Conservation (phyloP, 23 tunicate genomes). For the Styela plicata region DNA sequence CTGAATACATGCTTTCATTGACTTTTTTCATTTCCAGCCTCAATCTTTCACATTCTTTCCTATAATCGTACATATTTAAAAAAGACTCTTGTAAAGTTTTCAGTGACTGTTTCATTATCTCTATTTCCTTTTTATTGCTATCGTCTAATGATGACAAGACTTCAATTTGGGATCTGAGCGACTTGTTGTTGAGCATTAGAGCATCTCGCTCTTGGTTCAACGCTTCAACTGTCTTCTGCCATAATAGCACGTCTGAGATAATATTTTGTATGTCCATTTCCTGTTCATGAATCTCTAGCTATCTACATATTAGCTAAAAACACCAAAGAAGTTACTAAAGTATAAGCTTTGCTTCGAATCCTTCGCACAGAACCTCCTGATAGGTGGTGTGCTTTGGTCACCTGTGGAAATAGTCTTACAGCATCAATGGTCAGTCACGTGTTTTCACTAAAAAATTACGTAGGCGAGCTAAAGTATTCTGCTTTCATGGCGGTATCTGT, state of each 20-base stretch:
- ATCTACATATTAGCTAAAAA: too few relatives aligned
- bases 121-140: neutral
- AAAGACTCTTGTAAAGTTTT: neutral
- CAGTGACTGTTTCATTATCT: neutral
- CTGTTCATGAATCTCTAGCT: too few relatives aligned
- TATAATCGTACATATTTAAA: neutral
- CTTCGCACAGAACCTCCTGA: too few relatives aligned
- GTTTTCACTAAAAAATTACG: too few relatives aligned
- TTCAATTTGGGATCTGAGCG: neutral
- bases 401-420: too few relatives aligned
- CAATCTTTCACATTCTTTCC: constrained; percentile 1
- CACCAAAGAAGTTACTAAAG: too few relatives aligned
- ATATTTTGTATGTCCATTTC: constrained; percentile 4
- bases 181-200: neutral
- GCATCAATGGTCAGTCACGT: too few relatives aligned
- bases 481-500: too few relatives aligned
- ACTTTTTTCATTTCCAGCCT: neutral
- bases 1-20: neutral
- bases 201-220: neutral
- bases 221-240: neutral
- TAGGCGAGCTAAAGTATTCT: too few relatives aligned
- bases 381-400: too few relatives aligned
- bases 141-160: neutral
- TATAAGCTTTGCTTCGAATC: too few relatives aligned
- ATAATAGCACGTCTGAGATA: neutral